A percentile compares a stretch with the other conserved stretches of the same genome.
These are phyloP conservation scores for Lasioglossum lativentre DNA, from an alignment of 2,888 invertebrate genomes.

Conservation along the genomic window DNA sequence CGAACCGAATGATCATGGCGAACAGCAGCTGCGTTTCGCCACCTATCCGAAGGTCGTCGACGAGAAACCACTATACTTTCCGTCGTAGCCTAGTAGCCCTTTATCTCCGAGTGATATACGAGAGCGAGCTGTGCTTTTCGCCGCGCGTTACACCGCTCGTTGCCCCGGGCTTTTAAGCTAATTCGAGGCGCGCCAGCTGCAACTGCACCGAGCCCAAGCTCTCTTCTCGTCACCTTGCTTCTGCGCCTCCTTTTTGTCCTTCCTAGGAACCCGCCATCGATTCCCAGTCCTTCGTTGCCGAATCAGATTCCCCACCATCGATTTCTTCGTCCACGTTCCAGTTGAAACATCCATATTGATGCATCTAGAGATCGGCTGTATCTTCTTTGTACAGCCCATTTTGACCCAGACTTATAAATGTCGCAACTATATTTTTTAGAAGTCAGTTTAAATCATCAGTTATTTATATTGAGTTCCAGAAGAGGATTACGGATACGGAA, in stretches of 20 bases:
- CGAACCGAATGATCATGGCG: conserved; percentile 54
- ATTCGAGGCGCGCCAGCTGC: conserved; percentile 58
- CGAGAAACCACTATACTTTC: conserved; percentile 70
- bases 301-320: not conserved
- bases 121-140: conserved; percentile 59
- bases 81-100: conserved; percentile 65
- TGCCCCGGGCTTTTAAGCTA: conserved; percentile 71
- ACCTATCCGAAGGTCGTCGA: conserved; percentile 62
- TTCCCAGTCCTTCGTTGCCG: too few species aligned
- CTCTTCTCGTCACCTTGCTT: conserved; percentile 26
- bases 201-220: conserved; percentile 21
- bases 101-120: conserved; percentile 71
- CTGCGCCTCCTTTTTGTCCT: conserved; percentile 17
- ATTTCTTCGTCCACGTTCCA: not conserved
- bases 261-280: not conserved
- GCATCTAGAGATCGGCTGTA: not conserved
- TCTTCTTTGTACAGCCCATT: not conserved
- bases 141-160: conserved; percentile 44
- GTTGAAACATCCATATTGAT: not conserved
- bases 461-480: too few species aligned
- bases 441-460: too few species aligned
- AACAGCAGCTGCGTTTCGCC: conserved; percentile 56
- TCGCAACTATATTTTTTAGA: too few species aligned
- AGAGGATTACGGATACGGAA: too few species aligned
- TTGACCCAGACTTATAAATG: too few species aligned